phyloP scores from a whole-genome alignment of 2,797 vertebrate species.

The Heteromormyrus szaboi region DNA sequence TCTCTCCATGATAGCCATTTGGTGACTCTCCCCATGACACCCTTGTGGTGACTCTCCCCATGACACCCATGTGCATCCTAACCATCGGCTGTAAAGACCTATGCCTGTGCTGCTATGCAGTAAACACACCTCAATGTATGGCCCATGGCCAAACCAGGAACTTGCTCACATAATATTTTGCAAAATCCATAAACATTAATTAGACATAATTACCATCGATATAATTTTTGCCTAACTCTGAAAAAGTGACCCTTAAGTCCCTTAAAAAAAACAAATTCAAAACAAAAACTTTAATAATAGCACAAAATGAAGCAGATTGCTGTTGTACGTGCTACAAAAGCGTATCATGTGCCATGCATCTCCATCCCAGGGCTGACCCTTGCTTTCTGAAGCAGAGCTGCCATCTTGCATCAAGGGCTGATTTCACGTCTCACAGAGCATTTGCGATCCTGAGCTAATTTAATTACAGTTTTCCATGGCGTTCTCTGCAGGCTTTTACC shows the following conservation, averaged over 20 bases:
- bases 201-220: not conserved
- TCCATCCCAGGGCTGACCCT: not conserved
- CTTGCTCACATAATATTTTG: not conserved
- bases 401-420: not conserved
- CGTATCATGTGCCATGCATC: not conserved
- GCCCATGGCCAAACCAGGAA: not conserved
- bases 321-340: not conserved
- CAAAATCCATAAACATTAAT: not conserved
- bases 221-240: not conserved
- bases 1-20: not conserved
- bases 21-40: not conserved
- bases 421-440: constrained; percentile 2
- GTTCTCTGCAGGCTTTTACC: not conserved
- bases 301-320: not conserved
- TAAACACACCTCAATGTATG: not conserved
- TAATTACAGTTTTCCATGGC: not conserved
- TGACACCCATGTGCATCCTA: not conserved
- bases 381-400: not conserved
- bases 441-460: not conserved
- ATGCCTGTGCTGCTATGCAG: not conserved
- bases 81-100: not conserved
- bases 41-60: not conserved
- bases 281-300: not conserved
- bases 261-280: not conserved
- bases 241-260: not conserved